Evolutionary conservation across 2,888 invertebrate species (phyloP), one percentile per base, ranked within the genome.

Genomic region (Phaedon cochleariae): DNA sequence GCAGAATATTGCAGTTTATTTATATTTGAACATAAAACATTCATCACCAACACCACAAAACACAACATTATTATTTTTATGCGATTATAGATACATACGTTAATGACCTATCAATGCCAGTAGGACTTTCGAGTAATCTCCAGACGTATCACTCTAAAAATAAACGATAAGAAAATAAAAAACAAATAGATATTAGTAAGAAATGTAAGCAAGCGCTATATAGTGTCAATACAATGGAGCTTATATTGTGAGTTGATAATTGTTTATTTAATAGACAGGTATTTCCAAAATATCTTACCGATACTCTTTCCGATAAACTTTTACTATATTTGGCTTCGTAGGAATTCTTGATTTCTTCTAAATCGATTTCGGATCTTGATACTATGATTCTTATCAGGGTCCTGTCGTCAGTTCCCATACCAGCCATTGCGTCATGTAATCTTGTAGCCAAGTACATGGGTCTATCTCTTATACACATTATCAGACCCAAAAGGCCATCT

Each of bases 111-210:
- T 89, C 84, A 96, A 86, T 78, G 94, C 90, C 84, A 95, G 88
- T 81, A 96, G 89, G 79, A 93, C 90, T 87, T 92, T 92, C 87
- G 91, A 94, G 90, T 95, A 96, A 87, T 96, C 94, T 79, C 96
- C 96, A 80, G 94, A 94, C 73, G 94, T 94, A 86, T 96, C 95
- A 80, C 90, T 93, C 94, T 95, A 90, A 82, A 92, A 90, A 81
- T 10, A 59, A 59, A 63, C 6, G 45, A 57, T 22, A 12, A 59
- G 53, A 48, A 58, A 53, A 64, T 61, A 53, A 65, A 64, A 34
- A 37, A 60, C 51, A 29, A 45, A 59, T 62, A 41, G 37, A 20
- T 46, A 49, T 17, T 46, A 17, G 49, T 54, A 49, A 21, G n/a
- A n/a, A n/a, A n/a, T n/a, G n/a, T n/a, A n/a, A n/a, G n/a, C n/a